Evolutionary conservation across 2,113 vertebrate species (phyloP).

Genomic region (Cebidichthys violaceus): DNA sequence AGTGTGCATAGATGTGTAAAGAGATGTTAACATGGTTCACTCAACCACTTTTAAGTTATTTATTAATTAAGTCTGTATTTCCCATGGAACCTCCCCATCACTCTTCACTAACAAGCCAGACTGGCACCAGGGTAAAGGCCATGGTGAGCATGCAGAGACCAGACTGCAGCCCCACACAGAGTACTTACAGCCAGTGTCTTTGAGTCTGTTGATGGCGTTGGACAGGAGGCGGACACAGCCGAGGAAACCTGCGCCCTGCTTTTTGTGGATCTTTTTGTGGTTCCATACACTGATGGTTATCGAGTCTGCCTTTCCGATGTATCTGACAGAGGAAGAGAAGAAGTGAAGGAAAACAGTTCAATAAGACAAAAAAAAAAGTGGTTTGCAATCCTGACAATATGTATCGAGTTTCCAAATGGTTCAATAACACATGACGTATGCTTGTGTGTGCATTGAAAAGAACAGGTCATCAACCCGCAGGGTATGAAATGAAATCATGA

Average conservation of each 20-base stretch:
- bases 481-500: constrained; percentile 7
- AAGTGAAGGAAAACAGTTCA: background rate
- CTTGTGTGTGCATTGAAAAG: background rate
- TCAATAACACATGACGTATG: background rate
- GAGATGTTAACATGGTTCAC: constrained; percentile 10
- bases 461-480: background rate
- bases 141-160: background rate
- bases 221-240: constrained; percentile 98
- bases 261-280: constrained; percentile 99
- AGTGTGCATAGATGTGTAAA: constrained; percentile 20
- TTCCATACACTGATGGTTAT: constrained; percentile 99
- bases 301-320: constrained; percentile 98
- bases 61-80: background rate
- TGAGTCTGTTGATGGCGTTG: constrained; percentile 97
- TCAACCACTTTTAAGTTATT: background rate
- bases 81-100: background rate
- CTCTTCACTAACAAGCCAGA: background rate
- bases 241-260: constrained; percentile 98
- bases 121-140: constrained; percentile 13
- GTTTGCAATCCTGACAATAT: background rate
- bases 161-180: constrained; percentile 13
- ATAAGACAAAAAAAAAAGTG: background rate
- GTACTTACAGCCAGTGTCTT: constrained; percentile 98
- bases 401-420: background rate
- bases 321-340: constrained; percentile 80